Evolutionary conservation across 2,888 invertebrate genomes (phyloP).

Genomic region (Lasioglossum marginatum): DNA sequence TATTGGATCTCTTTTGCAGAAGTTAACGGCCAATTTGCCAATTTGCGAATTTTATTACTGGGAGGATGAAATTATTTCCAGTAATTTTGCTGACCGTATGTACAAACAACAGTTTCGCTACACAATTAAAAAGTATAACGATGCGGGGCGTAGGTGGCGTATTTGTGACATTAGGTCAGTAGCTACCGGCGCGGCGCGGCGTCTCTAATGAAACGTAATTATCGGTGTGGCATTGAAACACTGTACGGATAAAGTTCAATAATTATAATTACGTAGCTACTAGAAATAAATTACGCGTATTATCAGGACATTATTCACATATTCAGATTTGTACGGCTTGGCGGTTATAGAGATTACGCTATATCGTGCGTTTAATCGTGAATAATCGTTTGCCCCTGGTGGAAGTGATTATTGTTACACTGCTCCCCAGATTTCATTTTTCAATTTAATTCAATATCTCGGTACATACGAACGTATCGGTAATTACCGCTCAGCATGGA

Average conservation of each 20-base stretch:
- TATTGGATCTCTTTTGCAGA: neutral
- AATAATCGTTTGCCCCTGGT: neutral
- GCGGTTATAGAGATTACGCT: conserved; percentile 1
- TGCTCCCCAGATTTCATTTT: neutral
- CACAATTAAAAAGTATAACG: neutral
- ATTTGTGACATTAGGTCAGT: neutral
- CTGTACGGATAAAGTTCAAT: neutral
- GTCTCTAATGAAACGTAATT: neutral
- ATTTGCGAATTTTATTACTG: neutral
- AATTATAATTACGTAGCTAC: conserved; percentile 5
- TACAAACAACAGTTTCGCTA: neutral
- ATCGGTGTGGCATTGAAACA: neutral
- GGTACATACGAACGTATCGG: neutral
- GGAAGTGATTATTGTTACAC: conserved; percentile 1
- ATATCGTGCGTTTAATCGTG: neutral
- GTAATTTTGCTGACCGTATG: neutral
- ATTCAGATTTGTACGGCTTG: conserved; percentile 21
- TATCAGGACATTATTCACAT: conserved; percentile 20
- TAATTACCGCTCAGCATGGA: neutral
- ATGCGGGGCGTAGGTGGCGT: neutral
- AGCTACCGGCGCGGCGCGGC: neutral
- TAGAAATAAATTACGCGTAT: neutral
- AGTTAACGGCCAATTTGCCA: neutral
- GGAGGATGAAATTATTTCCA: neutral
- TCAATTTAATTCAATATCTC: neutral